Percentiles rank a stretch among this genome's conserved stretches.
These are phyloP conservation scores for Onychostruthus taczanowskii DNA, from an alignment of 2,113 vertebrate species.

Conservation along the genomic window DNA sequence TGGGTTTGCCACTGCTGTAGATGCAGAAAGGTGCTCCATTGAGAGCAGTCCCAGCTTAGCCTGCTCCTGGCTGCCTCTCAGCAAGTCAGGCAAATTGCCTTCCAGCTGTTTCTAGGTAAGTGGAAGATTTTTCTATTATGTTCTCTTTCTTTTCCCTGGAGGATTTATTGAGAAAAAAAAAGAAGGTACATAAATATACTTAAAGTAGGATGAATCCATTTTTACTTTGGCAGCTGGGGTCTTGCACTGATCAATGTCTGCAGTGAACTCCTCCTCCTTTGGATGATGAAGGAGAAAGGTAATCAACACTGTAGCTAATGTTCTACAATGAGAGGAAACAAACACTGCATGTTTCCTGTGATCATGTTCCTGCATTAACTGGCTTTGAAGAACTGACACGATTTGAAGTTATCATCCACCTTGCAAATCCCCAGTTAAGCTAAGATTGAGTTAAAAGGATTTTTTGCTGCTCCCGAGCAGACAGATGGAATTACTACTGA, in stretches of 20 bases:
- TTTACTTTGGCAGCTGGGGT: neutral
- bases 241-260: neutral
- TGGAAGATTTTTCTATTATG: neutral
- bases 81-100: neutral
- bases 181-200: neutral
- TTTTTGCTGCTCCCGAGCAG: neutral
- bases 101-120: neutral
- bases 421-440: neutral
- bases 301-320: neutral
- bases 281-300: neutral
- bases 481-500: neutral
- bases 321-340: neutral
- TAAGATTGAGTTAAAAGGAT: neutral
- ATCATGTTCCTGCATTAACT: neutral
- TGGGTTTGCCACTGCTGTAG: neutral
- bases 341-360: neutral
- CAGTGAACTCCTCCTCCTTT: neutral
- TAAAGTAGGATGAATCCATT: neutral
- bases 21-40: neutral
- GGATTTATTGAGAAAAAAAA: neutral
- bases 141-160: neutral
- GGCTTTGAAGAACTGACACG: neutral
- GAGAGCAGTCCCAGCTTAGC: neutral
- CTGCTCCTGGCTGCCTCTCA: neutral
- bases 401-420: neutral